Percentiles rank a stretch among this genome's conserved stretches.
Evolutionary conservation across 1,140 invertebrate genomes (phyloP).

Genomic region (Orius insidiosus): DNA sequence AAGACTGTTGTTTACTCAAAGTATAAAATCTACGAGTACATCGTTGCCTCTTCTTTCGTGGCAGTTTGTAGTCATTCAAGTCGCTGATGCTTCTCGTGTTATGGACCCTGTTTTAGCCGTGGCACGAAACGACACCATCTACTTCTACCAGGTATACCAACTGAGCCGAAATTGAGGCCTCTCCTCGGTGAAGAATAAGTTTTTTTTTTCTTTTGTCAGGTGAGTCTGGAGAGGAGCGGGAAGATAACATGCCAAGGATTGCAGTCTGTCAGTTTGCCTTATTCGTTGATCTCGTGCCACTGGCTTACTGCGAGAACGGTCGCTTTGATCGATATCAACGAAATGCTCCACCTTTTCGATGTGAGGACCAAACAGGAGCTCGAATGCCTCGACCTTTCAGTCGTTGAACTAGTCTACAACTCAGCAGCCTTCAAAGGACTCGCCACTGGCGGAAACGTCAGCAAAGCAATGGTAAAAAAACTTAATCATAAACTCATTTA

Average conservation of each 20-base stretch:
- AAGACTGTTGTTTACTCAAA: constrained; percentile 37
- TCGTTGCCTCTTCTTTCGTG: constrained; percentile 75
- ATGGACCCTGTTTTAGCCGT: constrained; percentile 75
- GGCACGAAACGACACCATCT: constrained; percentile 56
- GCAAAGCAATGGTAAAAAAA: constrained; percentile 40
- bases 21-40: constrained; percentile 31
- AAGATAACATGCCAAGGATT: constrained; percentile 17
- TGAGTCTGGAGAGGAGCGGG: constrained; percentile 18
- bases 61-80: constrained; percentile 77
- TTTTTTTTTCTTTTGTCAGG: constrained; percentile 13
- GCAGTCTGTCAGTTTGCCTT: constrained; percentile 22
- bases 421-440: constrained; percentile 82
- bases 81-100: constrained; percentile 43
- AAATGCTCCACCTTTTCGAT: constrained; percentile 75
- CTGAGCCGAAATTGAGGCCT: no score
- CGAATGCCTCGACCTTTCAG: constrained; percentile 65
- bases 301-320: constrained; percentile 81
- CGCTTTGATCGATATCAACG: constrained; percentile 65
- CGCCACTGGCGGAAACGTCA: constrained; percentile 62
- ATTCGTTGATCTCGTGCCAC: constrained; percentile 35
- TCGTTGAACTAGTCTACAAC: constrained; percentile 74
- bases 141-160: constrained; percentile 58
- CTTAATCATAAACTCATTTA: not conserved
- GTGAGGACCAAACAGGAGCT: constrained; percentile 70
- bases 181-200: constrained; percentile 12